phyloP scores from a whole-genome alignment of 35 echinoderm and acorn worm species.

The Diadema setosum region DNA sequence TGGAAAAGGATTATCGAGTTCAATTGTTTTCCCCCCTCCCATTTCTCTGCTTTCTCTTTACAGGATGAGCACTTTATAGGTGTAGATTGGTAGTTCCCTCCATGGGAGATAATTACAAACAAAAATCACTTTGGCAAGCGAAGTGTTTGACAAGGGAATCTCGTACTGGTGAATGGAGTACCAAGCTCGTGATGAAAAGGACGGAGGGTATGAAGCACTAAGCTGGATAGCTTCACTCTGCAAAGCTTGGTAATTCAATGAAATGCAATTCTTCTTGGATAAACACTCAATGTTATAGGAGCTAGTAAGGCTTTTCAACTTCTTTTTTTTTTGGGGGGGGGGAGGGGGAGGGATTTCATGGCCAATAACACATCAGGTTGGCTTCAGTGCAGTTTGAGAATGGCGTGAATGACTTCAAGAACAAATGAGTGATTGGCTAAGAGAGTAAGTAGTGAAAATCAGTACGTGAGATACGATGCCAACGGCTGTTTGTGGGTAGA shows the following conservation, averaged over 20 bases:
- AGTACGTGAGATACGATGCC: not conserved
- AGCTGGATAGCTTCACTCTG: not conserved
- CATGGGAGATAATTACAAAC: slow-evolving; percentile 17
- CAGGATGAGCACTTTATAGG: too few relatives aligned
- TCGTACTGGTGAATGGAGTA: not conserved
- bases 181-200: not conserved
- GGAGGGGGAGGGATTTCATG: too few relatives aligned
- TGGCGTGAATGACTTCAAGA: not conserved
- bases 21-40: not conserved
- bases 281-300: not conserved
- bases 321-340: too few relatives aligned
- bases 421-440: not conserved
- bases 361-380: not conserved
- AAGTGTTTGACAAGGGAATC: slow-evolving; percentile 21
- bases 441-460: slow-evolving; percentile 1
- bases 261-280: slow-evolving; percentile 29
- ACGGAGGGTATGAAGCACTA: not conserved
- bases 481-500: too few relatives aligned
- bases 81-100: too few relatives aligned
- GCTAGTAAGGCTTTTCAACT: too few relatives aligned
- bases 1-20: slow-evolving; percentile 23
- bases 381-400: not conserved
- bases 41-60: too few relatives aligned
- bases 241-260: slow-evolving; percentile 1
- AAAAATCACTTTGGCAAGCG: slow-evolving; percentile 24